Evolutionary conservation across 1,140 invertebrate genomes (phyloP).

Genomic region (Notospermus geniculatus): DNA sequence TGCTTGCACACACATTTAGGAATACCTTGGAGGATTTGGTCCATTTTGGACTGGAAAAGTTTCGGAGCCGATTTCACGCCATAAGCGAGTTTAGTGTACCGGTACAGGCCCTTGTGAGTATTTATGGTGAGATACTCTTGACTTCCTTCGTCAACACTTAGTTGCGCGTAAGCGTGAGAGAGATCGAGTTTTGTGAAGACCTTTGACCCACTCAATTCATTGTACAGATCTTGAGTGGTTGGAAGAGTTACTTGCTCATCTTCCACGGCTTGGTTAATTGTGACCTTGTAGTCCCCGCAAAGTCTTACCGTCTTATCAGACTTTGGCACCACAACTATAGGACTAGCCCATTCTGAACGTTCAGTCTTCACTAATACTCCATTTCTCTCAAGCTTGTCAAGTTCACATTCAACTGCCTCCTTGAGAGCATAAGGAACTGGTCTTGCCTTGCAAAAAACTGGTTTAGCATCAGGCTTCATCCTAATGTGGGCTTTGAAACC

Average conservation of each 20-base stretch:
- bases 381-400: conserved; percentile 43
- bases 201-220: not conserved
- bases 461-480: conserved; percentile 13
- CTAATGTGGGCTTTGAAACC: conserved; percentile 18
- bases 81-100: no score
- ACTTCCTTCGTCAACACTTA: conserved; percentile 21
- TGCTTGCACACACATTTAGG: no score
- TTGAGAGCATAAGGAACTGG: conserved; percentile 37
- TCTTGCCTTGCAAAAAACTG: conserved; percentile 23
- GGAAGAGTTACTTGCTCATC: not conserved
- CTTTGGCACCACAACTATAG: conserved; percentile 29
- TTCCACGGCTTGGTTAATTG: conserved; percentile 26
- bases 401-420: conserved; percentile 45
- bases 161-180: conserved; percentile 26
- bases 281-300: conserved; percentile 45
- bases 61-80: no score
- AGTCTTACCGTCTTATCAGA: conserved; percentile 28
- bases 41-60: no score
- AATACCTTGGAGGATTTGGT: no score
- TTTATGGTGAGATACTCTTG: no score
- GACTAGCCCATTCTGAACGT: conserved; percentile 37
- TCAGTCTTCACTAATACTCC: conserved; percentile 49
- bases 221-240: not conserved
- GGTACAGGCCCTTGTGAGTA: no score
- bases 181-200: conserved; percentile 28